Conservation (phyloP, 2,113 vertebrate genomes). For the Galbula dea region DNA sequence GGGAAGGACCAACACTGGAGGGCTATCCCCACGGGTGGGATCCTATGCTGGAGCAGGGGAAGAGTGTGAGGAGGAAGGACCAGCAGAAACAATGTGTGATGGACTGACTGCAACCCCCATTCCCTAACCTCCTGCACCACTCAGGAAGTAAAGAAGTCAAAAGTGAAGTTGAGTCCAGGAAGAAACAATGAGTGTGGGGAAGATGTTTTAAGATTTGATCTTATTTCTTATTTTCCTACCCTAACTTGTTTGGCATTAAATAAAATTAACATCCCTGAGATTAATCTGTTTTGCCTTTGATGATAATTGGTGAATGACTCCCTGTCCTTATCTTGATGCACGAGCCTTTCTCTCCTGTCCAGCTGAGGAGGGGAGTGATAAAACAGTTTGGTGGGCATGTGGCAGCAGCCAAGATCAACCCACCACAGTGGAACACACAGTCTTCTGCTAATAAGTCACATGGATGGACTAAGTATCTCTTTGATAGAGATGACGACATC, state of each 20-base stretch:
- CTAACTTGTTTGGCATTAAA: not conserved
- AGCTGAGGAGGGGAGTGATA: not conserved
- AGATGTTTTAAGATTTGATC: not conserved
- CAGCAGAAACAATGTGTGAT: not conserved
- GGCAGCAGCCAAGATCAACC: not conserved
- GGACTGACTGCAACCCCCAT: not conserved
- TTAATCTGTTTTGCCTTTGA: not conserved
- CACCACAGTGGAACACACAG: not conserved
- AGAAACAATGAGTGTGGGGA: not conserved
- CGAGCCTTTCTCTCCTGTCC: not conserved
- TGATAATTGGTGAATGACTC: not conserved
- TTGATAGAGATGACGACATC: not conserved
- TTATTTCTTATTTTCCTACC: not conserved
- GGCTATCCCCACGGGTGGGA: not conserved
- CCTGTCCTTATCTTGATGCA: not conserved
- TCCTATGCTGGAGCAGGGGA: not conserved
- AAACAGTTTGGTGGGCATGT: not conserved
- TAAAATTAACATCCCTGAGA: not conserved
- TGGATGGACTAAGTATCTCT: not conserved
- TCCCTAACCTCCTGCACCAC: accelerated
- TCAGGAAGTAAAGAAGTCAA: not conserved
- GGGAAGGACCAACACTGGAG: not conserved
- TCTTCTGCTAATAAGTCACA: not conserved
- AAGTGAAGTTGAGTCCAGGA: not conserved
- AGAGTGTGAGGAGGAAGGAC: not conserved